Evolutionary conservation across 2,797 vertebrate genomes (phyloP), one percentile per base, ranked within the genome.

Genomic region (Euphonia xanthogaster): DNA sequence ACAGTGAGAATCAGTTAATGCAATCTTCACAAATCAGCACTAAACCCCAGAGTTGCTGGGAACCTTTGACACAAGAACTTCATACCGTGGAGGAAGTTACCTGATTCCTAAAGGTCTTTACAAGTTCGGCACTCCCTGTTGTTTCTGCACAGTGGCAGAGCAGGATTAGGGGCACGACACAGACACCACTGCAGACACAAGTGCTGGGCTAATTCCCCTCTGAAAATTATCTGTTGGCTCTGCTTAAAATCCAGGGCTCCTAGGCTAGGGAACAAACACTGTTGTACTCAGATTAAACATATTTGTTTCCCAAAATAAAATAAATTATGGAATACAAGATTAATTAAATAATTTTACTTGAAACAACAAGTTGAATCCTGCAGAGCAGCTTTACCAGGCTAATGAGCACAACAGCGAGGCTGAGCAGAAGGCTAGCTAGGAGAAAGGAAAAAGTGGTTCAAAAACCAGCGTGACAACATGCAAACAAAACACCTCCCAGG

Each of bases 381-480:
- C 75, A 45, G 95, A 9, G 96, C 93, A 86, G 78, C 62, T 96
- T 95, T 88, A 75, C 72, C 45, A 71, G 70, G n/a, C 88, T 97
- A 97, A 97, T 94, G 94, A 97, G 96, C 91, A 93, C 88, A 79
- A 93, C 94, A 78, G 95, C 0, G 73, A 81, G 81, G 88, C 70
- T n/a, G 55, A 89, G 86, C 90, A 68, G 57, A 87, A 62, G 0
- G 1, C 87, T 71, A 54, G 82, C 44, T 40, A 80, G 60, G 72
- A 61, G 86, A 88, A 82, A 63, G 75, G 53, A 68, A 76, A 94
- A 94, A 94, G 58, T 92, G 55, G 91, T 85, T 91, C 95, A 97
- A 92, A 96, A 96, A 73, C 47, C 96, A 96, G 93, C 94, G 95
- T 97, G 96, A 95, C 61, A 91, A 89, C 65, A 73, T 6, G 40